Conservation (phyloP, 2,797 vertebrate genomes). For the Microtus californicus region DNA sequence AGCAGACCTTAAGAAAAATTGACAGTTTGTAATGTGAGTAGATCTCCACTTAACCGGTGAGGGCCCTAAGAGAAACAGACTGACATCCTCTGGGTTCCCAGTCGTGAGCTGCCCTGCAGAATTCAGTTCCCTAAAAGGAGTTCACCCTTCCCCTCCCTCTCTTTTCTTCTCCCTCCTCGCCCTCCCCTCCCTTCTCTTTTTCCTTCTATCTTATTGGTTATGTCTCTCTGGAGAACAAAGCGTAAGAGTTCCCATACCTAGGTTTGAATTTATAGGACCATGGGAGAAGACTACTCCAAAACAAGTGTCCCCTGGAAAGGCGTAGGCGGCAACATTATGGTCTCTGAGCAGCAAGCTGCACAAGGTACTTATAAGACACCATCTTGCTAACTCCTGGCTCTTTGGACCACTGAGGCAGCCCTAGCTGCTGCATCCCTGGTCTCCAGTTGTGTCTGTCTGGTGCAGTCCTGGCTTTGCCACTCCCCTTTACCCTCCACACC, state of each 20-base stretch:
- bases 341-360: neutral
- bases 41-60: neutral
- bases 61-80: neutral
- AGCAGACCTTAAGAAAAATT: neutral
- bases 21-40: neutral
- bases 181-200: too few species aligned
- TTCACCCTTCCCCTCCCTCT: neutral
- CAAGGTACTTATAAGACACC: neutral
- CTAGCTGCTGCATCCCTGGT: neutral
- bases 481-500: neutral
- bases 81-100: neutral
- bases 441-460: neutral
- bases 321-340: rapidly evolving
- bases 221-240: neutral
- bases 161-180: neutral
- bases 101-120: neutral
- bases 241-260: neutral
- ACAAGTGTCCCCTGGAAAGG: too few species aligned
- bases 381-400: neutral
- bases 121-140: neutral
- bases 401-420: neutral
- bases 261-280: neutral
- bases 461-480: neutral
- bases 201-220: neutral
- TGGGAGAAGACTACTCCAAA: neutral